Evolutionary conservation across 2,113 vertebrate species (phyloP).

Genomic region (Pelobates fuscus): DNA sequence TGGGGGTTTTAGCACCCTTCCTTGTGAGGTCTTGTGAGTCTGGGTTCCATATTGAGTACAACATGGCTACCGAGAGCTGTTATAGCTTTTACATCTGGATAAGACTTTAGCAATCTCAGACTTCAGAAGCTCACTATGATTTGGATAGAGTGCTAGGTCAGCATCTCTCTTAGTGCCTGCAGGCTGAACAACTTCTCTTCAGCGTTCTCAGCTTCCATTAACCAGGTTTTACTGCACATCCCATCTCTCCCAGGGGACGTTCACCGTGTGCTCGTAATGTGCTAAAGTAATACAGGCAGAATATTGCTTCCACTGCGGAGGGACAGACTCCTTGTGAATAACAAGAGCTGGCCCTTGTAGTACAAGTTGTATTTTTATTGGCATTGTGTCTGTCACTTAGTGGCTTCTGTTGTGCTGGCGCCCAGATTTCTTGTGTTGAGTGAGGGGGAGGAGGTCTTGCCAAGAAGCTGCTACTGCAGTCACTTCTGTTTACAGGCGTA

Average conservation of each 20-base stretch:
- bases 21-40: too few species aligned
- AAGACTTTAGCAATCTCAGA: conserved; percentile 16
- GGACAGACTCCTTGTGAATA: conserved; percentile 28
- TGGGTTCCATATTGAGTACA: too few species aligned
- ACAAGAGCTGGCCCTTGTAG: conserved; percentile 41
- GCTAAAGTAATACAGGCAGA: conserved; percentile 39
- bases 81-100: too few species aligned
- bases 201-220: conserved; percentile 49
- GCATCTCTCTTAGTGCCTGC: conserved; percentile 38
- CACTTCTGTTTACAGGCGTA: neutral
- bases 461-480: neutral
- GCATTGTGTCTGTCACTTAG: conserved; percentile 37
- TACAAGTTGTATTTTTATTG: conserved; percentile 47
- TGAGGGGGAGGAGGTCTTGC: neutral
- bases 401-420: conserved; percentile 26
- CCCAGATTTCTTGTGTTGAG: neutral
- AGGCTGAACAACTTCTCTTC: conserved; percentile 46
- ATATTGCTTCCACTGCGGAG: conserved; percentile 31
- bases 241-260: conserved; percentile 35
- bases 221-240: conserved; percentile 45
- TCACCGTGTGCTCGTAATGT: conserved; percentile 42
- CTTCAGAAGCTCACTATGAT: conserved; percentile 32
- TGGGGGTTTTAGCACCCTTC: too few species aligned
- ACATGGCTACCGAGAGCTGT: too few species aligned
- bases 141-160: conserved; percentile 41